phyloP scores from a whole-genome alignment of 1,140 invertebrate species.

The Dendroctonus ponderosae region DNA sequence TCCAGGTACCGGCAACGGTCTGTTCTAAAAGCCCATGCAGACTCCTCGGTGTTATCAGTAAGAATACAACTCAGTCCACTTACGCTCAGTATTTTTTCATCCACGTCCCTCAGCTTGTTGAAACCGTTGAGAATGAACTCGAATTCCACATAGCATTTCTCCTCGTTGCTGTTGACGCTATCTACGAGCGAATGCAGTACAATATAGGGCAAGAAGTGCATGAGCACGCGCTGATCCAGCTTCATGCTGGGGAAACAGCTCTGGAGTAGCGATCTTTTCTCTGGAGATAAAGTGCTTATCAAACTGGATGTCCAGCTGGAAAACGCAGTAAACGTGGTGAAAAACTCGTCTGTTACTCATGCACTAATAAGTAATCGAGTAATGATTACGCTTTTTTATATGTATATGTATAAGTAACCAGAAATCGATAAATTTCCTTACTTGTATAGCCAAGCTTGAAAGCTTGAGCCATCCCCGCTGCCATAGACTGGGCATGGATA shows the following conservation, averaged over 20 bases:
- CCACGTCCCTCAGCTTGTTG: constrained; percentile 22
- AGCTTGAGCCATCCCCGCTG: constrained; percentile 62
- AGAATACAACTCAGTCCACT: constrained; percentile 6
- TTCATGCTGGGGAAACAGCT: constrained; percentile 69
- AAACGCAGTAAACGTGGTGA: background rate
- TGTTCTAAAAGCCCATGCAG: constrained; percentile 29
- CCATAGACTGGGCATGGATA: constrained; percentile 61
- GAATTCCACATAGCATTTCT: constrained; percentile 58
- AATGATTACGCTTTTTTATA: no score
- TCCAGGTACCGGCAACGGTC: constrained; percentile 31
- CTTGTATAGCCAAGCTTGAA: constrained; percentile 72
- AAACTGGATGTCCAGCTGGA: constrained; percentile 62
- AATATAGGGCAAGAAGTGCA: constrained; percentile 72
- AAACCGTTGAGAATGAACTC: constrained; percentile 54
- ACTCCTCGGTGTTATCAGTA: background rate
- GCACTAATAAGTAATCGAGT: no score
- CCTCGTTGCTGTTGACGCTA: constrained; percentile 42
- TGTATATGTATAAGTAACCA: no score
- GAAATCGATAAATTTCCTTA: constrained; percentile 37
- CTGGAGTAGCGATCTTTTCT: constrained; percentile 58
- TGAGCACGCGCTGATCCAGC: constrained; percentile 64
- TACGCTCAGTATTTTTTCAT: constrained; percentile 34
- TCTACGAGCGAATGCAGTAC: constrained; percentile 62
- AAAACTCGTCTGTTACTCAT: background rate
- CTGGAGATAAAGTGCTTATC: constrained; percentile 57